Evolutionary conservation across 1,140 invertebrate species (phyloP).

Genomic region (Apolygus lucorum): DNA sequence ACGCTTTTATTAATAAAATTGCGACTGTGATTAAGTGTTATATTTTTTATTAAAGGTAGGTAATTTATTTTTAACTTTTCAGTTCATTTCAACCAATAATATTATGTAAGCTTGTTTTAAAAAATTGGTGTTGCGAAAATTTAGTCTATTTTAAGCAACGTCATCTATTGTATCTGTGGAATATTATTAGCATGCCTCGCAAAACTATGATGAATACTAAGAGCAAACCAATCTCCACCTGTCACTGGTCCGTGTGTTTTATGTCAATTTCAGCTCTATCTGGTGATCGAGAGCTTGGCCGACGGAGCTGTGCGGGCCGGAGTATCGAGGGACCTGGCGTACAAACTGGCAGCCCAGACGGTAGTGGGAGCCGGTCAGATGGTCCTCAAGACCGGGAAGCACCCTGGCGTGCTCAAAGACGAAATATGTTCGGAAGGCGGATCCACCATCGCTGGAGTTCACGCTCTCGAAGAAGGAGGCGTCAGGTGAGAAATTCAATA

Average conservation of each 20-base stretch:
- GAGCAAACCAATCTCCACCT: too few species aligned
- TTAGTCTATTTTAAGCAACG: too few species aligned
- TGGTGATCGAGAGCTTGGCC: conserved; percentile 55
- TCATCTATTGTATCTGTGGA: background rate
- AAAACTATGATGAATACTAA: too few species aligned
- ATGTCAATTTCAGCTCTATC: conserved; percentile 50
- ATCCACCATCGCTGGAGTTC: conserved; percentile 81
- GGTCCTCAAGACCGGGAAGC: conserved; percentile 70
- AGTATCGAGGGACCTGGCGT: conserved; percentile 73
- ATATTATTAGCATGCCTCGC: too few species aligned
- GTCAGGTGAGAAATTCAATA: background rate
- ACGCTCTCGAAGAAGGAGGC: conserved; percentile 63
- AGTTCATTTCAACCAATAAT: too few species aligned
- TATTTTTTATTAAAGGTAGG: too few species aligned
- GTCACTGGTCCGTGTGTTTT: too few species aligned
- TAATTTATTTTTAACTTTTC: too few species aligned
- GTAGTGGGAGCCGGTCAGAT: conserved; percentile 82
- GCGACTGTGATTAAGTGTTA: too few species aligned
- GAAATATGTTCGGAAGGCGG: conserved; percentile 92
- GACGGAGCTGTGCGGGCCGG: conserved; percentile 77
- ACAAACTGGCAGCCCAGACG: conserved; percentile 80
- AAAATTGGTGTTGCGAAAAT: background rate
- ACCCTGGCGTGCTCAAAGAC: conserved; percentile 79
- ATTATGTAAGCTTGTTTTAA: too few species aligned
- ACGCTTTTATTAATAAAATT: too few species aligned